Base-by-base conservation (phyloP, 2,888 invertebrate genomes). In the Hydroisotoma schaefferi region DNA sequence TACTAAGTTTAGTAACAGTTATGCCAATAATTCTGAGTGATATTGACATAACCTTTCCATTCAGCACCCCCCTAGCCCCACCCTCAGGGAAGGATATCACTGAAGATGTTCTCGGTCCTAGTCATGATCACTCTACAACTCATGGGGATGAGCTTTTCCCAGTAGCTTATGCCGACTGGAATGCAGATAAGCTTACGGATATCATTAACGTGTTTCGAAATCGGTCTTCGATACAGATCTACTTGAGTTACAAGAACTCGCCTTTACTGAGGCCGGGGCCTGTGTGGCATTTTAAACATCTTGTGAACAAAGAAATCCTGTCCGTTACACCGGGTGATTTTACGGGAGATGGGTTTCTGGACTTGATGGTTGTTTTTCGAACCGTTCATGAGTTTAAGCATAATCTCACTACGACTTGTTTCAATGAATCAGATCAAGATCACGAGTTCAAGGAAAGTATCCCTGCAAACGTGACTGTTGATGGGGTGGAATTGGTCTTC, bases 121-220 rank as follows among this genome's bases (percentile, higher is more conserved):
- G 8, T 33, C 15, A 15, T 8, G 15, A 33, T 15, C 33, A 33
- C 33, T n/a, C n/a, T n/a, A 88, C 87, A 1, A 79, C 80, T 47
- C 78, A 83, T 54, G 82, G 84, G 23, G 84, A 87, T 75, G 89
- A 88, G 25, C 80, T 90, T 74, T 70, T 68, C 29, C 86, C 94
- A 53, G 91, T 91, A 59, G 95, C 95, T 0, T 97, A 94, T 80
- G 95, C 94, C 2, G 95, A 97, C 77, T 94, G 94, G 74, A 90
- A 97, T 80, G 91, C 93, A 0, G 95, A 97, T 76, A 94, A 94
- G 79, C 78, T 92, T 55, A 94, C 94, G 0, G 97, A 97, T 77
- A 84, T 94, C 23, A 93, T 95, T 78, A 84, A 94, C 54, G 80
- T 92, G 22, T 80, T 83, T 67, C 66, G 74, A 28, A 81, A 86